Evolutionary conservation across 2,113 vertebrate genomes (phyloP).

Genomic region (Tachycineta bicolor): DNA sequence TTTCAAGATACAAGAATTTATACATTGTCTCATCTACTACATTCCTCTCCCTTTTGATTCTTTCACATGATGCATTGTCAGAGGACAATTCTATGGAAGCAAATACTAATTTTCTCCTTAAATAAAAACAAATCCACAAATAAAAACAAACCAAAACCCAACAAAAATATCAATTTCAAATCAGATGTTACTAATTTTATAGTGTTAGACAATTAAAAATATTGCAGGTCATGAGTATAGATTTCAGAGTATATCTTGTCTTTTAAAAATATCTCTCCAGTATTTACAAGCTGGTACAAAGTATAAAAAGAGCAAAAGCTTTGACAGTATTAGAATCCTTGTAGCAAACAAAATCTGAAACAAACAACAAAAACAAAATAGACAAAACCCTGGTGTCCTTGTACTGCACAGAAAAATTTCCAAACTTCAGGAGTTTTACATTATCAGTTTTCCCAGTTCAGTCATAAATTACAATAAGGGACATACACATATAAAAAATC

Average conservation of each 20-base stretch:
- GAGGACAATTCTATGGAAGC: background rate
- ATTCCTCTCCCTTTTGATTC: background rate
- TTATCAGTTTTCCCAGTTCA: background rate
- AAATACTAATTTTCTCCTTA: background rate
- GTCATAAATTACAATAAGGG: background rate
- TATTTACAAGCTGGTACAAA: background rate
- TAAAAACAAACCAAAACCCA: background rate
- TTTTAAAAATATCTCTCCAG: background rate
- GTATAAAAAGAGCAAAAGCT: background rate
- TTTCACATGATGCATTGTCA: background rate
- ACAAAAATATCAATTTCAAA: conserved; percentile 25
- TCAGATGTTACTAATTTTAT: conserved; percentile 26
- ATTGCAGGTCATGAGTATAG: conserved; percentile 9
- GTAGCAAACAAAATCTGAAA: background rate
- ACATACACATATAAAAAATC: background rate
- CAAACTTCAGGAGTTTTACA: background rate
- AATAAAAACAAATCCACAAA: background rate
- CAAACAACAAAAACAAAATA: background rate
- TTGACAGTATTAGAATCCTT: background rate
- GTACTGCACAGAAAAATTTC: background rate
- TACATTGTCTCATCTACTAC: background rate
- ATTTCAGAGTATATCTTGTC: background rate
- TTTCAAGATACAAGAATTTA: background rate
- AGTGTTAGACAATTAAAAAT: conserved; percentile 14
- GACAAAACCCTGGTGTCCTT: background rate